These are phyloP conservation scores for Polydrusus pterygomalis DNA, from an alignment of 2,888 invertebrate genomes.

Conservation along the genomic window DNA sequence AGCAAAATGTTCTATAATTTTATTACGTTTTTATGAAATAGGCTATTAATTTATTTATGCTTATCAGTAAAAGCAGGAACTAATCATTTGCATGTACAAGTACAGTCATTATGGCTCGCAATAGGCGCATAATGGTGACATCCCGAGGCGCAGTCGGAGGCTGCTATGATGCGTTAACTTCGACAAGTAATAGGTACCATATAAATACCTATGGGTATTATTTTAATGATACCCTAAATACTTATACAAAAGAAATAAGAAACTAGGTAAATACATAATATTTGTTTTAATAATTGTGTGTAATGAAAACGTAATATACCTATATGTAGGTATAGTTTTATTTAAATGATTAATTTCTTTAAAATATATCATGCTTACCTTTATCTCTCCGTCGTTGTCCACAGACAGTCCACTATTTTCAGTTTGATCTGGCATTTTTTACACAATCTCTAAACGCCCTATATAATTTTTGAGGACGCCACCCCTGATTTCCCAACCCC, in stretches of 20 bases:
- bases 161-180: too few species aligned
- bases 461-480: neutral
- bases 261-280: too few species aligned
- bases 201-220: too few species aligned
- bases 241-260: too few species aligned
- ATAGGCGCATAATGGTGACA: neutral
- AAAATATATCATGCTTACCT: too few species aligned
- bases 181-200: too few species aligned
- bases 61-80: neutral
- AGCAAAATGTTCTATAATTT: conserved; percentile 13
- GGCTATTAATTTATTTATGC: neutral
- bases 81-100: neutral
- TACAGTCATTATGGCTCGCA: neutral
- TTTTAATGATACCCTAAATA: too few species aligned
- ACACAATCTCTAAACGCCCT: neutral
- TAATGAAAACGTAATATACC: too few species aligned
- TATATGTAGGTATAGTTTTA: too few species aligned
- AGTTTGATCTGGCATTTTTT: conserved; percentile 18
- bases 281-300: too few species aligned
- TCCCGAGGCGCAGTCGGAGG: too few species aligned
- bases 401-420: neutral
- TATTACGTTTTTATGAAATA: conserved; percentile 2
- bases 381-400: conserved; percentile 6
- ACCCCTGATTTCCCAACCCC: neutral
- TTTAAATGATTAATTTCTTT: too few species aligned